These are phyloP conservation scores for Diprion similis DNA, from an alignment of 1,140 invertebrate species.

Conservation along the genomic window DNA sequence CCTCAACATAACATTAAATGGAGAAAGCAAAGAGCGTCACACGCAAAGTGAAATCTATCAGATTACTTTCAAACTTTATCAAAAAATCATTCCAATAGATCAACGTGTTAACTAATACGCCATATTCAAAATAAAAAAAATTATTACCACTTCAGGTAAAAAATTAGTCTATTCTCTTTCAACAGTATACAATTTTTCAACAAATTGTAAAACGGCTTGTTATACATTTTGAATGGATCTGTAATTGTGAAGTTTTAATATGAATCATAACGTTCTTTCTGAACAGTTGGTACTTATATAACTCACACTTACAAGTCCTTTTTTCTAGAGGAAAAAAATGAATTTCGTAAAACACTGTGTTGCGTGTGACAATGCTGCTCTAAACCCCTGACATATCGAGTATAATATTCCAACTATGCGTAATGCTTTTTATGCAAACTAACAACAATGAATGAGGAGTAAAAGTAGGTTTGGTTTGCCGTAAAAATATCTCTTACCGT, in stretches of 20 bases:
- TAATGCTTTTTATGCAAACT: neutral
- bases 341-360: too few relatives aligned
- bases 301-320: too few relatives aligned
- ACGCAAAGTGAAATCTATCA: too few relatives aligned
- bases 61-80: too few relatives aligned
- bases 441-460: neutral
- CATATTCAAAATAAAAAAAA: neutral
- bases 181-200: neutral
- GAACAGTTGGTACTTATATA: too few relatives aligned
- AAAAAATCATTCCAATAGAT: too few relatives aligned
- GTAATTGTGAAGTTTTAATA: too few relatives aligned
- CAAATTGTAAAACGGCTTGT: neutral
- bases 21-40: too few relatives aligned
- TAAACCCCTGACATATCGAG: neutral
- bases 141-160: neutral
- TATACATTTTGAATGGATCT: too few relatives aligned
- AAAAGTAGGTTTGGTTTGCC: neutral
- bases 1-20: neutral
- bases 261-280: too few relatives aligned
- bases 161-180: neutral
- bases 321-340: too few relatives aligned
- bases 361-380: neutral
- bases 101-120: neutral
- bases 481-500: conserved; percentile 10
- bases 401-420: neutral